phyloP scores from a whole-genome alignment of 1,140 invertebrate species.

The Alviniconcha marisindica region DNA sequence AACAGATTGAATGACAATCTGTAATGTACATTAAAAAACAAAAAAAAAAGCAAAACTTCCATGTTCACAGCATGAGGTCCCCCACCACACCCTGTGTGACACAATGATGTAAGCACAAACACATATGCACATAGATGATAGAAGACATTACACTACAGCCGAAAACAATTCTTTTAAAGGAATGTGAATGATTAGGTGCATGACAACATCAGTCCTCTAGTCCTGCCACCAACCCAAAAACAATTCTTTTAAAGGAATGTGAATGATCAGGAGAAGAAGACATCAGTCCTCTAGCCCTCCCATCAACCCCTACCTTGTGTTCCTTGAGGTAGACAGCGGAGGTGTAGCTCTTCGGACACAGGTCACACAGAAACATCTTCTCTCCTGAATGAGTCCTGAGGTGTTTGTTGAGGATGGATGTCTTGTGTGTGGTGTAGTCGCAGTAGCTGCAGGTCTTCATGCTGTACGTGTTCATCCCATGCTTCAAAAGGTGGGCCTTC shows the following conservation, averaged over 20 bases:
- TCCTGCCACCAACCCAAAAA: too few species aligned
- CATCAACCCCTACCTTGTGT: background rate
- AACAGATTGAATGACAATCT: background rate
- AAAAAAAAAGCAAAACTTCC: background rate
- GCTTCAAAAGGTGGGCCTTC: background rate
- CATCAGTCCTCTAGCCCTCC: too few species aligned
- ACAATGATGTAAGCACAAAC: background rate
- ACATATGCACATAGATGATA: background rate
- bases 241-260: background rate
- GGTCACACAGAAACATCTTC: slow-evolving; percentile 12
- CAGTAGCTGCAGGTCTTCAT: background rate
- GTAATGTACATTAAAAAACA: background rate
- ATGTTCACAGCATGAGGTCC: too few species aligned
- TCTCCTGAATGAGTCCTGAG: slow-evolving; percentile 7
- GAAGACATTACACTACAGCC: background rate
- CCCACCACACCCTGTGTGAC: background rate
- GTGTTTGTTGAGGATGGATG: background rate
- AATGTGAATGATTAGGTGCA: background rate
- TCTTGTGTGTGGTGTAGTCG: background rate
- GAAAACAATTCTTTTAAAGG: background rate
- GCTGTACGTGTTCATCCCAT: background rate
- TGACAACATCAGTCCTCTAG: too few species aligned
- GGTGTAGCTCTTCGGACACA: slow-evolving; percentile 15
- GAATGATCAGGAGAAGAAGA: background rate
- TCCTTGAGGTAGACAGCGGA: background rate